phyloP scores from a whole-genome alignment of 2,113 vertebrate species.

The Rostratula benghalensis region DNA sequence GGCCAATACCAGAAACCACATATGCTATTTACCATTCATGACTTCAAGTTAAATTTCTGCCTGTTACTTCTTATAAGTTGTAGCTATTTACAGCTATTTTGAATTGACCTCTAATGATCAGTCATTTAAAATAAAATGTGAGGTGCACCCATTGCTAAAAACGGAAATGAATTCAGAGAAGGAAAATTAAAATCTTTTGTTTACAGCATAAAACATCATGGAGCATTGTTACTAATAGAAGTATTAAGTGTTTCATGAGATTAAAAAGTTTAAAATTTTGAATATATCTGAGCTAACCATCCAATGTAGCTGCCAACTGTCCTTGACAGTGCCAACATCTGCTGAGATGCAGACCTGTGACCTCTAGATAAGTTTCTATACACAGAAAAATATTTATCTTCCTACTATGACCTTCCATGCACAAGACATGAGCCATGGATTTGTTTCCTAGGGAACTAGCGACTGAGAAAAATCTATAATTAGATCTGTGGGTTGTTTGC shows the following conservation, averaged over 20 bases:
- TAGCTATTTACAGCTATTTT: not conserved
- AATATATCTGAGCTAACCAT: constrained; percentile 2
- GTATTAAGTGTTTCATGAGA: not conserved
- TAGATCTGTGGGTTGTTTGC: constrained; percentile 78
- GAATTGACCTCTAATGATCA: not conserved
- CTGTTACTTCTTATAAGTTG: not conserved
- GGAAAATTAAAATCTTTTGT: not conserved
- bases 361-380: constrained; percentile 78
- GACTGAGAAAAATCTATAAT: constrained; percentile 83
- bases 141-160: not conserved
- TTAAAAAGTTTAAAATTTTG: constrained; percentile 1
- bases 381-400: constrained; percentile 75
- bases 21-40: not conserved
- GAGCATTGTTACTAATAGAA: not conserved
- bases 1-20: not conserved
- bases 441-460: constrained; percentile 81
- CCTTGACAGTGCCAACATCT: constrained; percentile 50
- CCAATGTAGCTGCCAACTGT: constrained; percentile 16
- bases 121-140: not conserved
- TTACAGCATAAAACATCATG: not conserved
- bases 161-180: not conserved
- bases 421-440: constrained; percentile 72
- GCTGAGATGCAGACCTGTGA: constrained; percentile 70
- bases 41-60: not conserved
- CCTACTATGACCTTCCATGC: constrained; percentile 76